Evolutionary conservation across 1,140 invertebrate species (phyloP).

Genomic region (Trachymyrmex septentrionalis): DNA sequence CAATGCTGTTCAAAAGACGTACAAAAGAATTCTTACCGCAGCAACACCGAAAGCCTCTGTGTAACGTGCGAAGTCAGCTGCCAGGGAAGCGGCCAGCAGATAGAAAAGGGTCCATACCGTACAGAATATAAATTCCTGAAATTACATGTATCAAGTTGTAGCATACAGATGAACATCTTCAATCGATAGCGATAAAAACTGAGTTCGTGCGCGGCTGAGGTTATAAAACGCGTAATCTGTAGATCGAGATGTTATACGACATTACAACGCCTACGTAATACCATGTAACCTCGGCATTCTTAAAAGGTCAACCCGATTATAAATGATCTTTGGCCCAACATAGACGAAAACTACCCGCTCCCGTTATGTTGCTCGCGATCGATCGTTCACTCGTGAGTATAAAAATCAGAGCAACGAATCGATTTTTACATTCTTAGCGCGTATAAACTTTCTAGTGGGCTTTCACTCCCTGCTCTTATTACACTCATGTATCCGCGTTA

Average conservation of each 20-base stretch:
- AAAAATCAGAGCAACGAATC: conserved; percentile 26
- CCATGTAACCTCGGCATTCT: neutral
- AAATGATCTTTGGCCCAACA: conserved; percentile 1
- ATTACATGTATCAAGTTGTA: conserved; percentile 45
- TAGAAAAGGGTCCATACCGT: conserved; percentile 91
- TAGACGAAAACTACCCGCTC: neutral
- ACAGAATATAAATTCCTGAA: conserved; percentile 92
- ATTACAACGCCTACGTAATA: conserved; percentile 4
- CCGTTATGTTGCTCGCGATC: conserved; percentile 13
- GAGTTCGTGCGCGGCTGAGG: neutral
- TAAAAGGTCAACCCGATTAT: conserved; percentile 35
- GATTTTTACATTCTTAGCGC: conserved; percentile 43
- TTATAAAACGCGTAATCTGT: neutral
- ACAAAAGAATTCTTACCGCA: conserved; percentile 87
- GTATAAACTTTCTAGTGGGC: conserved; percentile 56
- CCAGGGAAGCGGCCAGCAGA: conserved; percentile 90
- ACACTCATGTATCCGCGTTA: neutral
- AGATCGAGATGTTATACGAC: neutral
- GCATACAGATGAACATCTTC: neutral
- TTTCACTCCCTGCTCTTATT: conserved; percentile 28
- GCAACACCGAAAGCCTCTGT: conserved; percentile 88
- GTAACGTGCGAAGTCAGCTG: conserved; percentile 84
- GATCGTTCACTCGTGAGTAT: conserved; percentile 46
- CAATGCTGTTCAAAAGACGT: conserved; percentile 31
- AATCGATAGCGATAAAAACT: neutral